Conservation (phyloP, 2,797 vertebrate genomes). For the Lutjanus argentimaculatus region DNA sequence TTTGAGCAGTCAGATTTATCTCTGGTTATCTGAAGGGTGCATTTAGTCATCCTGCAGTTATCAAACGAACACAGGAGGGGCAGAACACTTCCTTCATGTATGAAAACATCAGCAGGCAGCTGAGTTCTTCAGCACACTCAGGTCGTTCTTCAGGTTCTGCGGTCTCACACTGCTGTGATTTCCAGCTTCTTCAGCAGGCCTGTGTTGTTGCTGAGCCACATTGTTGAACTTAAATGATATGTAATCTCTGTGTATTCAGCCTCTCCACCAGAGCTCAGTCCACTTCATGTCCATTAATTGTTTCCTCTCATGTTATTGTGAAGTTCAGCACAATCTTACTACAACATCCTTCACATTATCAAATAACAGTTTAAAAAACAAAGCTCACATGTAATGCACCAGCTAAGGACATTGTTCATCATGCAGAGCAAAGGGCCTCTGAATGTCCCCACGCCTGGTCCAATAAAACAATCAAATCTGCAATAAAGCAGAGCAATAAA, state of each 20-base stretch:
- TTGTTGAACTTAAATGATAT: background rate
- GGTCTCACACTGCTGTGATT: background rate
- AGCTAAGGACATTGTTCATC: background rate
- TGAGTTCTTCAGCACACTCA: background rate
- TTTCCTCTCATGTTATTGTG: background rate
- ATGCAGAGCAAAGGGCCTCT: background rate
- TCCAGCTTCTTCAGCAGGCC: background rate
- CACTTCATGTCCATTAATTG: background rate
- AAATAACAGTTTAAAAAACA: too few species aligned
- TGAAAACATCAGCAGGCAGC: background rate
- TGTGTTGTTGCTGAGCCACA: background rate
- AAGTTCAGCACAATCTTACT: background rate
- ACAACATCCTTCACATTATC: too few species aligned
- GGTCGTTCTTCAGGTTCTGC: background rate
- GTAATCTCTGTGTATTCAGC: background rate
- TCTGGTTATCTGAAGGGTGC: background rate
- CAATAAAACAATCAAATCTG: background rate
- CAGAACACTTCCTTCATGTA: background rate
- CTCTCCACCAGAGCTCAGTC: background rate
- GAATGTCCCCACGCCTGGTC: background rate
- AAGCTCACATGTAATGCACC: too few species aligned
- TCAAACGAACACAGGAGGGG: background rate
- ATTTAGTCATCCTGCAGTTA: slow-evolving; percentile 7
- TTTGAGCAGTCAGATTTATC: background rate
- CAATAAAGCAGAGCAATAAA: background rate